A percentile compares a stretch with the other conserved stretches of the same genome.
Conservation (phyloP, 2,797 vertebrate species). For the Zalophus californianus region DNA sequence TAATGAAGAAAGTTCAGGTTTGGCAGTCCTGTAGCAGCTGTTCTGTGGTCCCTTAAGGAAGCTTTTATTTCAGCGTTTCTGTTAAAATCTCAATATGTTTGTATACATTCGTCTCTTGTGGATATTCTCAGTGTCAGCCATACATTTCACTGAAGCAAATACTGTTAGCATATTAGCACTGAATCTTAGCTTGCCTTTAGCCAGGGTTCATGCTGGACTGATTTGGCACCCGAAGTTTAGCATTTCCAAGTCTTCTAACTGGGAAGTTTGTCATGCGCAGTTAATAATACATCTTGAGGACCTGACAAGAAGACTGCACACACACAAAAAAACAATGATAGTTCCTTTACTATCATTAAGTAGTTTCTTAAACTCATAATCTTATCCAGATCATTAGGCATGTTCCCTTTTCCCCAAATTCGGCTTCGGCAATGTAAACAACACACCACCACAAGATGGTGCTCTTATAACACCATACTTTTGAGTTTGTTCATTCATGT, state of each 20-base stretch:
- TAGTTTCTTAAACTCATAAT: not conserved
- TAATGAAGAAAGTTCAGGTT: not conserved
- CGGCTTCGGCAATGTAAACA: not conserved
- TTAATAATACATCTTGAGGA: not conserved
- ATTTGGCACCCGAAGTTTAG: not conserved
- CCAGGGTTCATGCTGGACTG: not conserved
- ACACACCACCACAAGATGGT: slow-evolving; percentile 84
- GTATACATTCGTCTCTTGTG: not conserved
- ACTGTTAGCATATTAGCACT: not conserved
- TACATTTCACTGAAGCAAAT: not conserved
- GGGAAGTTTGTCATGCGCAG: not conserved
- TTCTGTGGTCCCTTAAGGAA: not conserved
- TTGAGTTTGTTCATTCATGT: not conserved
- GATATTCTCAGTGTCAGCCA: not conserved
- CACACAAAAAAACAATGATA: not conserved
- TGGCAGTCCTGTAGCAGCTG: not conserved
- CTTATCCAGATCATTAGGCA: not conserved
- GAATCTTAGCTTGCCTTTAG: not conserved
- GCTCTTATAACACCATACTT: slow-evolving; percentile 78
- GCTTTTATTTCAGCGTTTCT: not conserved
- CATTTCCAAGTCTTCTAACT: not conserved
- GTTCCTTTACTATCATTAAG: not conserved
- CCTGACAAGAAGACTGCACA: not conserved
- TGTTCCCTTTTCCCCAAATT: not conserved
- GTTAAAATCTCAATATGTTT: not conserved